Conservation (phyloP, 2,888 invertebrate species). For the Limenitis camilla region DNA sequence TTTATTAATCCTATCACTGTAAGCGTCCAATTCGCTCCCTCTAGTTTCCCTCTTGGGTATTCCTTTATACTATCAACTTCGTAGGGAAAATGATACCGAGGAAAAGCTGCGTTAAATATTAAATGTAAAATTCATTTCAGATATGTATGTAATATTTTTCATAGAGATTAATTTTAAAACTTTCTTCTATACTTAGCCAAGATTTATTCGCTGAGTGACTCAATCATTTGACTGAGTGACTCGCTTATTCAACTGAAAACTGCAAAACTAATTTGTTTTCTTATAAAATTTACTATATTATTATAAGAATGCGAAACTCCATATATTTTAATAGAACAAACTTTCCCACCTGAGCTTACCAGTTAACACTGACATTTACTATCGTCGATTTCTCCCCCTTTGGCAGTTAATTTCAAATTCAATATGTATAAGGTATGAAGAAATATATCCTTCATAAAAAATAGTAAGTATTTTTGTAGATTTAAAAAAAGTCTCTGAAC, state of each 20-base stretch:
- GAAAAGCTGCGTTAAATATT: neutral
- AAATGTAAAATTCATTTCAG: neutral
- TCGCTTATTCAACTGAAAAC: no score
- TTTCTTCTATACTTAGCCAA: no score
- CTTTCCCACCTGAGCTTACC: slow-evolving; percentile 40
- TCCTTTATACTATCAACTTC: slow-evolving; percentile 9
- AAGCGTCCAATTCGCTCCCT: slow-evolving; percentile 21
- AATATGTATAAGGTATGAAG: slow-evolving; percentile 59
- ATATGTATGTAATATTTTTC: neutral
- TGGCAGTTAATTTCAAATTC: slow-evolving; percentile 66
- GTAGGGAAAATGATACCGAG: neutral
- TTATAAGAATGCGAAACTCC: no score
- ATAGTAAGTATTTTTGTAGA: slow-evolving; percentile 18
- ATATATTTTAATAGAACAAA: slow-evolving; percentile 64
- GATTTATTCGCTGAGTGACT: no score
- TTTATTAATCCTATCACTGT: slow-evolving; percentile 20
- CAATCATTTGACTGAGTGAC: no score
- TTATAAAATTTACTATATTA: no score
- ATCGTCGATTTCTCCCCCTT: slow-evolving; percentile 56
- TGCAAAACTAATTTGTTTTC: no score
- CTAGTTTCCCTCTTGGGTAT: slow-evolving; percentile 20
- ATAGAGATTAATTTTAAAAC: no score
- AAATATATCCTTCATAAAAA: slow-evolving; percentile 51
- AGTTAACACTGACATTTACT: slow-evolving; percentile 52
- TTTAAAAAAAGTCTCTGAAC: no score